Evolutionary conservation across 2,113 vertebrate species (phyloP).

Genomic region (Oostethus manadensis): DNA sequence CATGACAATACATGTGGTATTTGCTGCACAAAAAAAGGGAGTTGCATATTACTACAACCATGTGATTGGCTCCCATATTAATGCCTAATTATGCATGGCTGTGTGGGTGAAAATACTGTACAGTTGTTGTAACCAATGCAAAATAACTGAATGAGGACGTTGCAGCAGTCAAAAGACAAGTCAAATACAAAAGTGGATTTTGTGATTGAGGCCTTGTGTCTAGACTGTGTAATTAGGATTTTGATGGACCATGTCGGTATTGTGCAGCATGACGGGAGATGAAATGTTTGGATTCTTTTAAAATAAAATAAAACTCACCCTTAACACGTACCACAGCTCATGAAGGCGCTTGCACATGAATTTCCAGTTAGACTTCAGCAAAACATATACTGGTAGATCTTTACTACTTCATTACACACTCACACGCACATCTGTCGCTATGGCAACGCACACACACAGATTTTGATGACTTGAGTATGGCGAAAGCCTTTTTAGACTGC

Average conservation of each 20-base stretch:
- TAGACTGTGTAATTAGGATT: constrained; percentile 12
- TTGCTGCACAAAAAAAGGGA: constrained; percentile 20
- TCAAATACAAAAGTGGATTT: not conserved
- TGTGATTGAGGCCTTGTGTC: constrained; percentile 18
- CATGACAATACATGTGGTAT: not conserved
- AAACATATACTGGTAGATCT: constrained; percentile 7
- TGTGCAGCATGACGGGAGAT: not conserved
- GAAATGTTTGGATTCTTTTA: not conserved
- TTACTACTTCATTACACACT: constrained; percentile 20
- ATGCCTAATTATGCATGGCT: constrained; percentile 33
- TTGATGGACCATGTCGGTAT: not conserved
- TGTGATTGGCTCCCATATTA: constrained; percentile 30
- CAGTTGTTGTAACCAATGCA: constrained; percentile 35
- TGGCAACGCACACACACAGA: constrained; percentile 37
- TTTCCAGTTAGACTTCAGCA: constrained; percentile 12
- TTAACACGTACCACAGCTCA: constrained; percentile 11
- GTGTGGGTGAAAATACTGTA: constrained; percentile 32
- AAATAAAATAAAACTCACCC: too few species aligned
- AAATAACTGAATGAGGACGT: constrained; percentile 31
- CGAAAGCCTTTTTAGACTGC: constrained; percentile 10
- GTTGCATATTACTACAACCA: not conserved
- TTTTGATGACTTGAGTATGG: constrained; percentile 36
- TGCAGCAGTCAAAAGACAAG: not conserved
- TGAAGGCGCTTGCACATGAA: constrained; percentile 11
- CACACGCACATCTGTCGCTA: constrained; percentile 32